A percentile compares a stretch with the other conserved stretches of the same genome.
Evolutionary conservation across 2,797 vertebrate species (phyloP).

Genomic region (Anas flavirostris): DNA sequence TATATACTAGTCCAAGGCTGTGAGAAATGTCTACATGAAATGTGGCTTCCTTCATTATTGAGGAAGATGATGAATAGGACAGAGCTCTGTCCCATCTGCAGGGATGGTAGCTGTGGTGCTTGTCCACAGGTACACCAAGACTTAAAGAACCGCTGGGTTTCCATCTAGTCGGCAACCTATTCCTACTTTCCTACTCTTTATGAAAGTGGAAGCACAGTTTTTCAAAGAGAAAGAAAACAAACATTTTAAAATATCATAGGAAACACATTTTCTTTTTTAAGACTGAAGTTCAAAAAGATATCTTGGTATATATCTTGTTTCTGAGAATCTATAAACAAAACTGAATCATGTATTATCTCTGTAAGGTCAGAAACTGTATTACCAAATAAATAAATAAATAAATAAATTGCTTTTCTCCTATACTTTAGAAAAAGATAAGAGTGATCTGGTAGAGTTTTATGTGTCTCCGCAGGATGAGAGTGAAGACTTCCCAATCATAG

Average conservation of each 20-base stretch:
- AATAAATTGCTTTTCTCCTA: not conserved
- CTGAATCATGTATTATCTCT: conserved; percentile 7
- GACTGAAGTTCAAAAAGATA: not conserved
- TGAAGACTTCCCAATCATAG: not conserved
- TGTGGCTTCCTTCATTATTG: not conserved
- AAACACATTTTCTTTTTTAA: not conserved
- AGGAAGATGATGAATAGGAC: not conserved
- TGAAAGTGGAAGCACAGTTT: not conserved
- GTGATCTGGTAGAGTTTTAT: not conserved
- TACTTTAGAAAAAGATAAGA: conserved; percentile 5
- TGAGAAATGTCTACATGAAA: not conserved
- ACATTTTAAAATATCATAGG: not conserved
- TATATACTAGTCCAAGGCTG: not conserved
- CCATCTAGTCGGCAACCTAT: not conserved
- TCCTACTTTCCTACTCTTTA: not conserved
- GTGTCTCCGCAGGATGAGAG: not conserved
- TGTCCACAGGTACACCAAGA: not conserved
- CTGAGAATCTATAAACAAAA: not conserved
- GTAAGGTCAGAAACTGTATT: not conserved
- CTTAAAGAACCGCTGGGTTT: not conserved
- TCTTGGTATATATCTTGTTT: not conserved
- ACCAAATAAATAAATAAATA: not conserved
- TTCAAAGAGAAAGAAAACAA: not conserved
- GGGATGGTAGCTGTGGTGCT: not conserved
- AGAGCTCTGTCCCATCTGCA: not conserved